phyloP scores from a whole-genome alignment of 2,113 vertebrate genomes.

The Microtus oregoni region DNA sequence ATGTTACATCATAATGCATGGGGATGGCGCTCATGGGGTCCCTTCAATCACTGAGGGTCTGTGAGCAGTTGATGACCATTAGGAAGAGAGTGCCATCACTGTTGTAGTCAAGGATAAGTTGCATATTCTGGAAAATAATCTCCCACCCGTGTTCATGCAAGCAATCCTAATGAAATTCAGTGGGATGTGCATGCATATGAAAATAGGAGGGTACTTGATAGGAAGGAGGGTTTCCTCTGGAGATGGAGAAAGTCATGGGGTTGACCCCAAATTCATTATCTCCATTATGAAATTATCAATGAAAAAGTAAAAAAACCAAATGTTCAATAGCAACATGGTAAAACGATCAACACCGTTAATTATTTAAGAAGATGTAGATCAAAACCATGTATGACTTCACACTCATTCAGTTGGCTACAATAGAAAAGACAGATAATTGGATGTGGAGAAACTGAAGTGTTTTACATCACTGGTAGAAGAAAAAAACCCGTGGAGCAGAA shows the following conservation, averaged over 20 bases:
- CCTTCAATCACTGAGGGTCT: not conserved
- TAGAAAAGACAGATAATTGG: not conserved
- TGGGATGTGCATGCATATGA: not conserved
- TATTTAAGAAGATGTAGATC: not conserved
- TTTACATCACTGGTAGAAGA: not conserved
- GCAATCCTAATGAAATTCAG: not conserved
- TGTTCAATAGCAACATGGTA: not conserved
- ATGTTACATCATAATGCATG: not conserved
- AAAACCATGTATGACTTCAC: not conserved
- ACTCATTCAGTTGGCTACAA: not conserved
- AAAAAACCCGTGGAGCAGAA: not conserved
- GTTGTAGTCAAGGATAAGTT: not conserved
- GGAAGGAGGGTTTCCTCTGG: not conserved
- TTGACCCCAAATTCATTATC: not conserved
- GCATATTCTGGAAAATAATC: not conserved
- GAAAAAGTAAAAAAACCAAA: not conserved
- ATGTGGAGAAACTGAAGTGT: not conserved
- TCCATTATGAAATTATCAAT: not conserved
- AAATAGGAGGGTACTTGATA: not conserved
- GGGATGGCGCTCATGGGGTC: not conserved
- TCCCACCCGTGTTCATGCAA: not conserved
- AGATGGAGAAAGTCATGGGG: not conserved
- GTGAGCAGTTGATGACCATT: not conserved
- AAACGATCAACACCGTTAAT: not conserved
- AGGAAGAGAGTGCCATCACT: not conserved